Evolutionary conservation across 2,113 vertebrate species (phyloP), one percentile per base, ranked within the genome.

Genomic region (Ibidorhyncha struthersii): DNA sequence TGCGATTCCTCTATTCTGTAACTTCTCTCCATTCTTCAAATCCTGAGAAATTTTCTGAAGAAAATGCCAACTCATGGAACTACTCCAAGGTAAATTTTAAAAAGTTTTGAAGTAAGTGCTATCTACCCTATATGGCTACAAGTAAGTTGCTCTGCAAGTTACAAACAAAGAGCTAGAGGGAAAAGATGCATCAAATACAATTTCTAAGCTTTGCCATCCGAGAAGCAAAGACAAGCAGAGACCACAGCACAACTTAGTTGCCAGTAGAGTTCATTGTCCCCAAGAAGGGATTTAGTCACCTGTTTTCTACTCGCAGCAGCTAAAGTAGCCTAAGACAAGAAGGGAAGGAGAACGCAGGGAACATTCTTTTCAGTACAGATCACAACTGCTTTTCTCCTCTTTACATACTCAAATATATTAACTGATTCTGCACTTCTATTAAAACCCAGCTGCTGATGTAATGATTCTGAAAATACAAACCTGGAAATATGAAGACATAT

Each of bases 301-400:
- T 86, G 89, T 69, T 82, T 89, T 27, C 86, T 62, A 52, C 73
- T 76, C 0, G 0, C n/a, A 87, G 76, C 45, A 95, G 70, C 65
- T 95, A 82, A 72, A 89, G 65, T 2, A 71, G 73, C 52, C 71
- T 56, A 92, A 71, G 66, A 72, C 45, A 82, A 62, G 88, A 95
- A 47, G 77, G 66, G 34, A 89, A 81, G 76, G 72, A 84, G 89
- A 97, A 91, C 0, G 1, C 62, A 82, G 70, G 81, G 67, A 90
- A 96, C 94, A 93, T 96, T 91, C 83, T 85, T 79, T 71, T 96
- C 32, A 12, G 52, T 82, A 87, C 40, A 89, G 58, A 67, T 87
- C 94, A 94, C 36, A 47, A 52, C 49, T 82, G 43, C n/a, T 88
- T 70, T 82, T 84, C 70, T 89, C 19, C 27, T 93, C 61, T 71